These are phyloP conservation scores for Ctenoplectra terminalis DNA, from an alignment of 1,140 invertebrate species.

Conservation along the genomic window DNA sequence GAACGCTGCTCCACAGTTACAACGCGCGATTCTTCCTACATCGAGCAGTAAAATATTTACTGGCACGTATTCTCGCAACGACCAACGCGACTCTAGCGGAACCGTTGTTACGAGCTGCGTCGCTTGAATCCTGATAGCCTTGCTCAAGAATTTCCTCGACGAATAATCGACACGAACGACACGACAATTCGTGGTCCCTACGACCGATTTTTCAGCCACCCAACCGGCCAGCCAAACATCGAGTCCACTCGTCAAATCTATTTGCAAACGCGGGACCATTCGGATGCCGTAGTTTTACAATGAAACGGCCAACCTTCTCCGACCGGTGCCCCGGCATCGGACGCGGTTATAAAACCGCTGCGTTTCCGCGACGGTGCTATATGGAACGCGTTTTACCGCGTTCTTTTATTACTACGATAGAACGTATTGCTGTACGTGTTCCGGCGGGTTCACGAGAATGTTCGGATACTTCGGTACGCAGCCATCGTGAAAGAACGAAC, in stretches of 20 bases:
- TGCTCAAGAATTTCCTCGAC: background rate
- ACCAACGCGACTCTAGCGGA: background rate
- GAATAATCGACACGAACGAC: constrained; percentile 1
- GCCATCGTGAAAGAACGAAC: background rate
- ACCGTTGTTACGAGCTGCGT: background rate
- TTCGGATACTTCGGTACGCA: background rate
- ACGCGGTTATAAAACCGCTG: constrained; percentile 21
- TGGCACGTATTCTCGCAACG: background rate
- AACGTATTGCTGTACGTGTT: constrained; percentile 19
- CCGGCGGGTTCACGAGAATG: background rate
- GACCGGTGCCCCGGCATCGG: background rate
- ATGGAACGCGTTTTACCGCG: constrained; percentile 3
- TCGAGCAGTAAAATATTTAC: constrained; percentile 15
- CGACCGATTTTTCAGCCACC: background rate
- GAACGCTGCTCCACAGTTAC: background rate
- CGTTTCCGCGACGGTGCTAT: background rate
- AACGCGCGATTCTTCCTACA: background rate
- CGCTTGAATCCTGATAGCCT: background rate
- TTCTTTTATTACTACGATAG: constrained; percentile 30
- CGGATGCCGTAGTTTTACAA: background rate
- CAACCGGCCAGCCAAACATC: background rate
- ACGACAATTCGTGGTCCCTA: background rate
- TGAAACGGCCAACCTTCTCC: background rate
- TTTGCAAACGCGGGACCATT: background rate
- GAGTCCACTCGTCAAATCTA: background rate